Evolutionary conservation across 2,888 invertebrate species (phyloP), one percentile per base, ranked within the genome.

Genomic region (Scaptomyza parva): DNA sequence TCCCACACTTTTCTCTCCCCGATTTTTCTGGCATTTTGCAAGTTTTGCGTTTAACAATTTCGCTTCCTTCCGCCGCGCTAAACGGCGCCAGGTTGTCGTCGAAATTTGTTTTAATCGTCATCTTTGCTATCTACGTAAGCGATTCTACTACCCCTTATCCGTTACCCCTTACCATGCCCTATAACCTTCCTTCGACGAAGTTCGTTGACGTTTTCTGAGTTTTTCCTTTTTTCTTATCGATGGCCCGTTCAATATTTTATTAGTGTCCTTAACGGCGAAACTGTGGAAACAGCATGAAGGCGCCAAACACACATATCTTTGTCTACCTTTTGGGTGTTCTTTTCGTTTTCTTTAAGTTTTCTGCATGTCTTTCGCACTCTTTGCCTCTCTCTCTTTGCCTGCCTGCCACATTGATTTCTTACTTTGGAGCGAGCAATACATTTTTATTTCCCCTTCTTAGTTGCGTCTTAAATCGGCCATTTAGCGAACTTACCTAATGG

Each of bases 21-120:
- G 18, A 7, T n/a, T 48, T 20, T 24, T 58, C 61, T 86, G 87
- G 67, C 78, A 81, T 86, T 86, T 86, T 88, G 88, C 78, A 86
- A 88, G 68, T 85, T 85, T 81, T 86, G 88, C 86, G 86, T 85
- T 88, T 85, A 85, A 88, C 84, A 85, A 85, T 88, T 85, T 88
- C 71, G 86, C 81, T 86, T 85, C 88, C 88, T 85, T 84, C 84
- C 88, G 81, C 54, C 83, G 70, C n/a, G 69, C 73, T 73, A 81
- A 89, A 86, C 85, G 89, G 90, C 90, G 89, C 90, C 89, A 90
- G 76, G 82, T 78, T 71, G 89, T 81, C 90, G 88, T 84, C 68
- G 71, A 80, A 85, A 84, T 89, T 86, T 81, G 75, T 83, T 90
- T 90, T 89, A 90, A 90, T 90, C 90, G 88, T 88, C 84, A 86